Conservation (phyloP, 2,797 vertebrate species). For the Alauda arvensis region DNA sequence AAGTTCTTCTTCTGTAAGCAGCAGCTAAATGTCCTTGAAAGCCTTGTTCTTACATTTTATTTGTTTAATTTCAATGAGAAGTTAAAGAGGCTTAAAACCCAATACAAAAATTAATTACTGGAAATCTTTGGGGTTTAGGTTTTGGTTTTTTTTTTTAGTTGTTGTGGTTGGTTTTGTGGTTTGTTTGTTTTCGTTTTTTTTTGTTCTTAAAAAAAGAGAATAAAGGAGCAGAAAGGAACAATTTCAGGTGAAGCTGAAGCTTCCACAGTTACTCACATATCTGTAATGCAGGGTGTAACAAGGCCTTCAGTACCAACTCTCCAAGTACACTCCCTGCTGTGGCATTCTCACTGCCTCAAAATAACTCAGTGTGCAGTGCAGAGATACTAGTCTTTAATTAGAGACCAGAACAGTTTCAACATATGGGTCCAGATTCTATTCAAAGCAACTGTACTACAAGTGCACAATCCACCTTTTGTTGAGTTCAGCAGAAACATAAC, state of each 20-base stretch:
- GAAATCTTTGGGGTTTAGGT: neutral
- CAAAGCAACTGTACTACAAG: slow-evolving; percentile 38
- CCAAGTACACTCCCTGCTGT: slow-evolving; percentile 59
- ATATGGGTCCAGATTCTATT: slow-evolving; percentile 54
- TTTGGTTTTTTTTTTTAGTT: neutral
- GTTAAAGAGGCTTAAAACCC: neutral
- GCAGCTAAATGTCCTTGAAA: neutral
- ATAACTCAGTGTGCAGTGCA: slow-evolving; percentile 53
- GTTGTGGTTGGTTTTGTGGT: neutral
- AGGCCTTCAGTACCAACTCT: slow-evolving; percentile 30
- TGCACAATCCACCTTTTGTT: slow-evolving; percentile 49
- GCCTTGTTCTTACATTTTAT: neutral
- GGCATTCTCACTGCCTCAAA: slow-evolving; percentile 57
- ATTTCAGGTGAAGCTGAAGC: slow-evolving; percentile 16
- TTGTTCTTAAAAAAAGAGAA: neutral
- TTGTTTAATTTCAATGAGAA: neutral
- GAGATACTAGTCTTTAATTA: slow-evolving; percentile 60
- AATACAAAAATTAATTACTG: neutral
- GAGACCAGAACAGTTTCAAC: slow-evolving; percentile 54
- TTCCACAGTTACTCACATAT: slow-evolving; percentile 28
- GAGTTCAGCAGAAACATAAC: slow-evolving; percentile 46
- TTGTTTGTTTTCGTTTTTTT: rapidly evolving
- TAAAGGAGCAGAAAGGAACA: neutral
- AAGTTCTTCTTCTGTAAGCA: neutral
- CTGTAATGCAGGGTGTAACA: slow-evolving; percentile 42